Conservation (phyloP, 2,797 vertebrate genomes). For the Clarias fuscus region DNA sequence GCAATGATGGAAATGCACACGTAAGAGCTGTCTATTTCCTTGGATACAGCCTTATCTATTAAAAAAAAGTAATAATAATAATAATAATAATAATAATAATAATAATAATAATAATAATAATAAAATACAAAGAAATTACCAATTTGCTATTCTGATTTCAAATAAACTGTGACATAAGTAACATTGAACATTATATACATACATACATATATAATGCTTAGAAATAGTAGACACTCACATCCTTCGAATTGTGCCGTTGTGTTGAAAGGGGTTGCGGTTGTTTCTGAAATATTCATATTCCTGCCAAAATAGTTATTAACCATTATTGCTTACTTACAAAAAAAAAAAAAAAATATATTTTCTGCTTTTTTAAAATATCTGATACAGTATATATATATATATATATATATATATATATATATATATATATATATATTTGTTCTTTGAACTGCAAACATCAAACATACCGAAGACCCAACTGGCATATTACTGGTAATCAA, state of each 20-base stretch:
- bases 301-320: neutral
- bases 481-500: neutral
- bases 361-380: neutral
- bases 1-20: neutral
- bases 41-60: neutral
- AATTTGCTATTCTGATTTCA: neutral
- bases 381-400: too few relatives aligned
- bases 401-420: too few relatives aligned
- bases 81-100: neutral
- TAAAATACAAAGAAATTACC: neutral
- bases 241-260: neutral
- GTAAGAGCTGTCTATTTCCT: neutral
- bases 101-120: neutral
- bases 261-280: neutral
- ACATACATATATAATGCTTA: too few relatives aligned
- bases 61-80: neutral
- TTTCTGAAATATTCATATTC: neutral
- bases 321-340: neutral
- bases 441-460: too few relatives aligned
- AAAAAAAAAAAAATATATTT: neutral
- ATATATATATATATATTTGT: too few relatives aligned
- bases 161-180: neutral
- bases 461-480: neutral
- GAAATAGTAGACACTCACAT: neutral
- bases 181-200: too few relatives aligned